Conservation (phyloP, 2,113 vertebrate species). For the Delphinapterus leucas region DNA sequence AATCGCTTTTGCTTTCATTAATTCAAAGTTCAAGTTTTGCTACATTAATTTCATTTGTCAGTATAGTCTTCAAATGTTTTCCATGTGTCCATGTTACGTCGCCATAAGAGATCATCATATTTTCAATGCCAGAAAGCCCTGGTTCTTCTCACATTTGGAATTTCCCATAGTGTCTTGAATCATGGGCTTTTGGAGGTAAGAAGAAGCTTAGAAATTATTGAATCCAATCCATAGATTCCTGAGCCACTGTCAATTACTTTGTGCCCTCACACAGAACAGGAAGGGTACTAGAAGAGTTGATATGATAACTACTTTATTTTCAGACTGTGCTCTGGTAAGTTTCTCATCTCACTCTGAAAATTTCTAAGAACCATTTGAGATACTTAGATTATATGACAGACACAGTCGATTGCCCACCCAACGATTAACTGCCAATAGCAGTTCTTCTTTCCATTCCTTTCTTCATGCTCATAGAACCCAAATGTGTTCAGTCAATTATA, state of each 20-base stretch:
- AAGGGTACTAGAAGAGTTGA: neutral
- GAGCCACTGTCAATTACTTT: neutral
- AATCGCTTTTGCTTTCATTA: neutral
- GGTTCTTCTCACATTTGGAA: neutral
- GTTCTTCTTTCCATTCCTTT: neutral
- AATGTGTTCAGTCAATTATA: neutral
- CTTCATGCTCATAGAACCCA: neutral
- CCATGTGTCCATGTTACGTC: neutral
- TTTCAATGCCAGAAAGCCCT: neutral
- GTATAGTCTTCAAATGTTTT: neutral
- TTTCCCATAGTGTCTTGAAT: neutral
- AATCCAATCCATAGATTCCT: neutral
- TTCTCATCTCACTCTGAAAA: neutral
- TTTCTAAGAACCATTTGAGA: neutral
- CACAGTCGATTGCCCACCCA: neutral
- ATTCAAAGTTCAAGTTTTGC: neutral
- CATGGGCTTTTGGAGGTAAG: neutral
- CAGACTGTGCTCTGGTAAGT: neutral
- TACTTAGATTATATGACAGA: neutral
- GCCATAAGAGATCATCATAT: neutral
- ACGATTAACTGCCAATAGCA: neutral
- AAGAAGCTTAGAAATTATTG: neutral
- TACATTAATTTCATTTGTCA: neutral
- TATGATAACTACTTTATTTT: conserved; percentile 21
- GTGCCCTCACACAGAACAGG: neutral